A percentile compares a stretch with the other conserved stretches of the same genome.
Evolutionary conservation across 2,888 invertebrate species (phyloP).

Genomic region (Melinopterus prodromus): DNA sequence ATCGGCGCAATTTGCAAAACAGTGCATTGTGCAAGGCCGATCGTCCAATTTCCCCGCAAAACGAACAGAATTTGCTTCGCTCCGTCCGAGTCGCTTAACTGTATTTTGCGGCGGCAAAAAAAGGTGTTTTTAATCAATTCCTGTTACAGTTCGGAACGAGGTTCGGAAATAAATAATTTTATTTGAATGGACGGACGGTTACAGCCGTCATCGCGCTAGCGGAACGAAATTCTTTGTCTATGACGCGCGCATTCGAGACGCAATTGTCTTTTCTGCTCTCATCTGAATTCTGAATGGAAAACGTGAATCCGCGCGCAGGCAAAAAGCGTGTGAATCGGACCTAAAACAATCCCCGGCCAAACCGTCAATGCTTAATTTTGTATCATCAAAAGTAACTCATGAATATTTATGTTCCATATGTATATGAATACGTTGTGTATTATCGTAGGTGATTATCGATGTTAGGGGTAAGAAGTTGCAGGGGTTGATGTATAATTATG

Average conservation of each 20-base stretch:
- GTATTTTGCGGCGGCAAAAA: background rate
- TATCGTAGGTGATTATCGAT: background rate
- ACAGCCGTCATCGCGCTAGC: background rate
- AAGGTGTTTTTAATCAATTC: background rate
- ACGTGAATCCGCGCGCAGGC: background rate
- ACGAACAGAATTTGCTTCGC: background rate
- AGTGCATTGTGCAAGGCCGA: too few relatives aligned
- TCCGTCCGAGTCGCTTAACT: background rate
- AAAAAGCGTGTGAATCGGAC: background rate
- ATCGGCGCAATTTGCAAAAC: too few relatives aligned
- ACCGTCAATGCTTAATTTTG: background rate
- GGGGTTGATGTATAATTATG: background rate
- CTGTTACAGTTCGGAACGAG: background rate
- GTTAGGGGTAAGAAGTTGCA: background rate
- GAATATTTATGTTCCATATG: background rate
- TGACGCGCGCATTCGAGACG: background rate
- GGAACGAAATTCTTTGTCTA: slow-evolving; percentile 4
- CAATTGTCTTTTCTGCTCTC: background rate
- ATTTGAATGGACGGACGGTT: background rate
- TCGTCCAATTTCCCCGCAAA: too few relatives aligned
- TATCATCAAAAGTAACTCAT: background rate
- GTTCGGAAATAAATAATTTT: background rate
- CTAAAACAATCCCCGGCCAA: background rate
- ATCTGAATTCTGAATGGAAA: background rate
- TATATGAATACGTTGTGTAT: background rate